Base-by-base conservation (phyloP, 2,113 vertebrate species). In the Piprites chloris region DNA sequence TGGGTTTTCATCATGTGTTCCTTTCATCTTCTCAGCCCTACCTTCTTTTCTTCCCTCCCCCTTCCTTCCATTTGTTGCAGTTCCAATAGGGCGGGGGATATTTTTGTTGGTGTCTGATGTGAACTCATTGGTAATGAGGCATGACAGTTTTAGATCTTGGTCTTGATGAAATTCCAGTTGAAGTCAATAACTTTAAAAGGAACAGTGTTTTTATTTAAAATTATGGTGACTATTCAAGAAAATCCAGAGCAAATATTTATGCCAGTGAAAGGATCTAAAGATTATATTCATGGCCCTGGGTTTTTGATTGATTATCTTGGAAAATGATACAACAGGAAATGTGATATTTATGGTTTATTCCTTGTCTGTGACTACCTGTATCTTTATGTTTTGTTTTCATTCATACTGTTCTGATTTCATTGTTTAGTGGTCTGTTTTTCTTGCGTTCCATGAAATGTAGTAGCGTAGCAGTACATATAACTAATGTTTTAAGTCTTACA, bases 131-230 rank as follows among this genome's bases (percentile, higher is more conserved):
- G 32, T 86, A 81, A 53, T 78, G 24, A 85, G 63, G 11, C 82
- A 35, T 72, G 56, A 47, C n/a, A 50, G 59, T 68, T 77, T 91
- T 65, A 81, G 59, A 67, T 69, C 47, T 66, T 35, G 21, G 37
- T 79, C 41, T 56, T 74, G 42, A 50, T 66, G 74, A 91, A 65
- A 52, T 84, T 95, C 61, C 62, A 67, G 17, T 76, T 85, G 44
- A 87, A 90, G n/a, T 55, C 49, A 92, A 61, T 85, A 75, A 42
- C 55, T 76, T 86, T 87, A 94, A 86, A 87, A 95, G 30, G n/a
- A 72, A 17, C 22, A 62, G 22, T 42, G 35, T 37, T 85, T 74
- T 83, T 66, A 30, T 66, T 65, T 73, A 72, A 94, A 66, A 49
- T 69, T 14, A 35, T 68, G 14, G 19, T 42, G 56, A 30, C 16